These are phyloP conservation scores for Sus scrofa DNA, from an alignment of 2,113 vertebrate genomes.

Conservation along the genomic window T2T-Sscrofa CM000827.6:79918501-79919000, in stretches of 20 bases:
- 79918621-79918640: background rate
- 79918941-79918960: background rate
- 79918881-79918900: constrained; percentile 34
- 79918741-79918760: constrained; percentile 17
- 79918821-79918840: background rate
- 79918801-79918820: background rate
- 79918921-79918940: background rate
- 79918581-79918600: background rate
- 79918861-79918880: constrained; percentile 21
- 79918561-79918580: constrained; percentile 17
- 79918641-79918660: background rate
- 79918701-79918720: background rate
- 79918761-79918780: background rate
- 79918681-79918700: constrained; percentile 3
- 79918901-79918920: background rate
- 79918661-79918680: constrained; percentile 24
- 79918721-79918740: constrained; percentile 36
- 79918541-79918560: background rate
- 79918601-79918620: background rate
- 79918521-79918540: too few relatives aligned
- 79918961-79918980: background rate
- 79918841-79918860: background rate
- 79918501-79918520: too few relatives aligned
- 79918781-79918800: background rate
- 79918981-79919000: background rate